phyloP scores from a whole-genome alignment of 2,888 invertebrate genomes.

The Anthrax anthrax region DNA sequence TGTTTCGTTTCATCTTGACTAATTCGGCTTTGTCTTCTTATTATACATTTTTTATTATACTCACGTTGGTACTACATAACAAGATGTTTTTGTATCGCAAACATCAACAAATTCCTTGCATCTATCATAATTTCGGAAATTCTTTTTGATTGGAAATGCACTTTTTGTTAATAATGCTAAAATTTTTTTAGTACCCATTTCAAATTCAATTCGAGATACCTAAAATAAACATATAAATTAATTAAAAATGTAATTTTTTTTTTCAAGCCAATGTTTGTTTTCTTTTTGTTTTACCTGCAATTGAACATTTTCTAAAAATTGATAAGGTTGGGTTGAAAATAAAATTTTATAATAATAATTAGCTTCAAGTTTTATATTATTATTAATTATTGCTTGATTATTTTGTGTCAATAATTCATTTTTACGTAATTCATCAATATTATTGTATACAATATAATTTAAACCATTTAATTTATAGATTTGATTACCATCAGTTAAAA shows the following conservation, averaged over 20 bases:
- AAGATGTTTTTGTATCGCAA: constrained; percentile 27
- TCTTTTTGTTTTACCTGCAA: constrained; percentile 24
- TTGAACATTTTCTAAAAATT: constrained; percentile 33
- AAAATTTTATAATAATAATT: constrained; percentile 27
- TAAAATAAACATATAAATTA: constrained; percentile 3
- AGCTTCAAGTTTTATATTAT: constrained; percentile 29
- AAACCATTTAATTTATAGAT: constrained; percentile 26
- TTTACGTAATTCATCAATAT: constrained; percentile 20
- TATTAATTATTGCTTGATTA: constrained; percentile 9
- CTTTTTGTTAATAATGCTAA: constrained; percentile 26
- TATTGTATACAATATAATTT: constrained; percentile 21
- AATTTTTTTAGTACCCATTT: constrained; percentile 30
- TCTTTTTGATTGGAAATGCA: constrained; percentile 20
- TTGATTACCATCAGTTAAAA: constrained; percentile 26
- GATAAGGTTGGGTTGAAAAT: constrained; percentile 28
- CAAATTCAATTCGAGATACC: constrained; percentile 19
- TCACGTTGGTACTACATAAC: constrained; percentile 35
- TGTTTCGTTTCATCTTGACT: too few relatives aligned
- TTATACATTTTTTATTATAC: too few relatives aligned
- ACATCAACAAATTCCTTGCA: constrained; percentile 30
- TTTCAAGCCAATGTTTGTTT: background rate
- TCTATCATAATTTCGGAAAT: constrained; percentile 30
- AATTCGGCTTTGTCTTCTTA: too few relatives aligned
- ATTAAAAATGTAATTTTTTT: background rate
- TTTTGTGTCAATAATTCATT: constrained; percentile 8